These are phyloP conservation scores for Scaptomyza caliginosa DNA, from an alignment of 2,888 invertebrate genomes.

Conservation along the genomic window DNA sequence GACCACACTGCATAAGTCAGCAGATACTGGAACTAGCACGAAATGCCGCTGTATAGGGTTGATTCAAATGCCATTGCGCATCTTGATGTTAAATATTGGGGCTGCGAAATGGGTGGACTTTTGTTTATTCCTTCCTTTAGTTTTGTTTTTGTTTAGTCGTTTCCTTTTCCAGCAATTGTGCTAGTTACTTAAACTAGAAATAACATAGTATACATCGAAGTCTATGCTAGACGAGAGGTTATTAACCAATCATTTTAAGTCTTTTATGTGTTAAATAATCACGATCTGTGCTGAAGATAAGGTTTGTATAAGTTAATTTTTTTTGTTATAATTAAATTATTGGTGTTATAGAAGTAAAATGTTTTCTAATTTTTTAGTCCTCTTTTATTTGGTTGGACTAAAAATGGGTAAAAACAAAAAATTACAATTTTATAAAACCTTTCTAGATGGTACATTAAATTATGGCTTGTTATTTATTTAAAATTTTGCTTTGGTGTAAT, in stretches of 20 bases:
- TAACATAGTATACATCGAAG: neutral
- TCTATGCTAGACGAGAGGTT: neutral
- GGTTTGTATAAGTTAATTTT: too few relatives aligned
- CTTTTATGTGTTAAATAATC: too few relatives aligned
- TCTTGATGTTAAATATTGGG: slow-evolving; percentile 6
- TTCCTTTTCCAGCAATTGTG: neutral
- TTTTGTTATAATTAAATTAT: too few relatives aligned
- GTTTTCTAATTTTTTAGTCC: too few relatives aligned
- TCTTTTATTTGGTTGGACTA: too few relatives aligned
- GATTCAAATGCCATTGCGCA: slow-evolving; percentile 19
- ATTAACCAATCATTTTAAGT: neutral
- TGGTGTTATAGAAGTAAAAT: too few relatives aligned
- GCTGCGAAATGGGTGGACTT: neutral
- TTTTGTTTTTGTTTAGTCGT: neutral
- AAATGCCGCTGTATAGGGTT: neutral
- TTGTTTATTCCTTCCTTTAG: neutral
- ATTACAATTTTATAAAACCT: too few relatives aligned
- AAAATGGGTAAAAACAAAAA: too few relatives aligned
- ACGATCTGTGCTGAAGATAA: too few relatives aligned
- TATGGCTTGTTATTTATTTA: neutral
- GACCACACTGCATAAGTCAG: slow-evolving; percentile 27
- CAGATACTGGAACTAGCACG: slow-evolving; percentile 13
- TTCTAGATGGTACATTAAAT: too few relatives aligned
- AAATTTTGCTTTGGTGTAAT: too few relatives aligned
- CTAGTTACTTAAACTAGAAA: too few relatives aligned